phyloP scores from a whole-genome alignment of 2,797 vertebrate species.

The Pipistrellus nathusii region DNA sequence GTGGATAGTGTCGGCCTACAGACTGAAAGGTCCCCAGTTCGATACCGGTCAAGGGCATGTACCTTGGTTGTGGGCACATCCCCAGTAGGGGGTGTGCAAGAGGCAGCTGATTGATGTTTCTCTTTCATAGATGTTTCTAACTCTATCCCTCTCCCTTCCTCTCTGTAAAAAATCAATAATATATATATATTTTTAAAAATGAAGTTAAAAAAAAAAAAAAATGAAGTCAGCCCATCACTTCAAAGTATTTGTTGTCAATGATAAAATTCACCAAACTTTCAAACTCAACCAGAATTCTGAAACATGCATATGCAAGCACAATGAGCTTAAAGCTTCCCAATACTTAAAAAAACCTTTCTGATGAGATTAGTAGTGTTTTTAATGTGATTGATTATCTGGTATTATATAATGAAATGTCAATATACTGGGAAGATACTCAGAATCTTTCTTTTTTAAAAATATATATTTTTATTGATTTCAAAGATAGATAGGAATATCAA shows the following conservation, averaged over 20 bases:
- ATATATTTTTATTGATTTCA: too few relatives aligned
- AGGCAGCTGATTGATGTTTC: too few relatives aligned
- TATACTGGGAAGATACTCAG: conserved; percentile 14
- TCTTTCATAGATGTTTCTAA: too few relatives aligned
- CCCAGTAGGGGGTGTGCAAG: too few relatives aligned
- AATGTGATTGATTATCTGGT: neutral
- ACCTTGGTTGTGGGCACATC: too few relatives aligned
- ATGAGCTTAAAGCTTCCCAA: conserved; percentile 21
- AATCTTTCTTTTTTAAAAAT: neutral
- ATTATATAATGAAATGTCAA: conserved; percentile 3
- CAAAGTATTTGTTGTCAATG: neutral
- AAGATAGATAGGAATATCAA: too few relatives aligned
- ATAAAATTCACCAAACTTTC: conserved; percentile 49
- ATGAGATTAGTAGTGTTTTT: neutral
- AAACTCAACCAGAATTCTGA: conserved; percentile 53
- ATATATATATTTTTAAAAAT: conserved; percentile 16
- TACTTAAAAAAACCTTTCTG: conserved; percentile 10
- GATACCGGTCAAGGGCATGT: too few relatives aligned
- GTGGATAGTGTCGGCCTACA: too few relatives aligned
- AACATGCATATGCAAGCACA: neutral
- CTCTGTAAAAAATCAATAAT: too few relatives aligned
- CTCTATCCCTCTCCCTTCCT: too few relatives aligned
- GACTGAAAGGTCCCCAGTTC: too few relatives aligned
- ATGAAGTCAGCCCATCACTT: conserved; percentile 41
- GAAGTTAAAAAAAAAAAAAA: conserved; percentile 6